Conservation (phyloP, 1,140 invertebrate genomes). For the Monomorium pharaonis region DNA sequence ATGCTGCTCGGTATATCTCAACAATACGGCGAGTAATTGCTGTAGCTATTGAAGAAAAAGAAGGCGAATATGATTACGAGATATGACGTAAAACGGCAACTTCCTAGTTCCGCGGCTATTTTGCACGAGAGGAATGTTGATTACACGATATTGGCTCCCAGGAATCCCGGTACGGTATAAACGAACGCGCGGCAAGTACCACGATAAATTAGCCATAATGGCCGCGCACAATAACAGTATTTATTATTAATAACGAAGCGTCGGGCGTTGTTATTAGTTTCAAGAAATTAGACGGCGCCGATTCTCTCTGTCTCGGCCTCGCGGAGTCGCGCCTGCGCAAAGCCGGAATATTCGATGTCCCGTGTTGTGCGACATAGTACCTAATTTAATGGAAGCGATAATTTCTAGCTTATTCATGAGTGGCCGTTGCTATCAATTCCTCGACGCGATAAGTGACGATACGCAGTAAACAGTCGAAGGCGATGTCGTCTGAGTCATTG, state of each 20-base stretch:
- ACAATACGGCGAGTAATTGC: background rate
- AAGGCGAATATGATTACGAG: slow-evolving; percentile 39
- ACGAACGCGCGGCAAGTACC: slow-evolving; percentile 44
- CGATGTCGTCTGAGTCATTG: background rate
- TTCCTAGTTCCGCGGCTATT: slow-evolving; percentile 65
- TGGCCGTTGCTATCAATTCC: slow-evolving; percentile 25
- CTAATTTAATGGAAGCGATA: slow-evolving; percentile 53
- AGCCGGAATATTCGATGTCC: background rate
- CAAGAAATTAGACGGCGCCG: slow-evolving; percentile 53
- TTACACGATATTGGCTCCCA: slow-evolving; percentile 65
- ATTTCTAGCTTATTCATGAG: slow-evolving; percentile 48
- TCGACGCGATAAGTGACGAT: slow-evolving; percentile 34
- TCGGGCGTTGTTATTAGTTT: slow-evolving; percentile 50
- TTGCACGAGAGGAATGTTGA: slow-evolving; percentile 67
- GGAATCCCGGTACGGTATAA: slow-evolving; percentile 49
- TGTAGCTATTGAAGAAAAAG: background rate
- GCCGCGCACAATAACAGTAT: slow-evolving; percentile 53
- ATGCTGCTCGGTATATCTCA: background rate
- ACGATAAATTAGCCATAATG: slow-evolving; percentile 54
- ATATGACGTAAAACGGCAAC: slow-evolving; percentile 56
- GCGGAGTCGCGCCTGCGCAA: background rate
- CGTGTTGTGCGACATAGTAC: slow-evolving; percentile 13
- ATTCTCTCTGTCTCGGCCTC: slow-evolving; percentile 1
- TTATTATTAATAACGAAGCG: slow-evolving; percentile 61
- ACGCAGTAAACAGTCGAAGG: background rate